phyloP scores from a whole-genome alignment of 2,888 invertebrate species.

The Tipula confusa region DNA sequence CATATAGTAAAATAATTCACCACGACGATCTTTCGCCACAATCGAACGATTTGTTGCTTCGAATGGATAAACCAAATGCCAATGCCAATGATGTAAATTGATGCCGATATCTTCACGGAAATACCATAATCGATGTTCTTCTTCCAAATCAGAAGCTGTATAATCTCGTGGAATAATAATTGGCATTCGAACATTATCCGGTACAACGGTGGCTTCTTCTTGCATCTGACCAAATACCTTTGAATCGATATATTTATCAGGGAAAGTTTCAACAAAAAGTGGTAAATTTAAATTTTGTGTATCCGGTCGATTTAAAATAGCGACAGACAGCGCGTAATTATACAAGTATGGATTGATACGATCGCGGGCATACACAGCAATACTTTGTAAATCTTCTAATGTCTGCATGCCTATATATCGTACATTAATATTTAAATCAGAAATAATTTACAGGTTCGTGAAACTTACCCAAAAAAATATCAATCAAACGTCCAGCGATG shows the following conservation, averaged over 20 bases:
- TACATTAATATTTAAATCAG: neutral
- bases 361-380: slow-evolving; percentile 66
- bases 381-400: slow-evolving; percentile 63
- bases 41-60: slow-evolving; percentile 58
- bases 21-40: slow-evolving; percentile 67
- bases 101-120: slow-evolving; percentile 55
- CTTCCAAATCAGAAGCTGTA: slow-evolving; percentile 68
- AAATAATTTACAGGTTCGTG: too few species aligned
- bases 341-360: slow-evolving; percentile 75
- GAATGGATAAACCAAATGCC: slow-evolving; percentile 69
- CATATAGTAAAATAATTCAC: slow-evolving; percentile 76
- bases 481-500: slow-evolving; percentile 63
- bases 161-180: slow-evolving; percentile 62
- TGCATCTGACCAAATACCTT: slow-evolving; percentile 56
- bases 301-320: slow-evolving; percentile 63
- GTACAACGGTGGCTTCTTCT: slow-evolving; percentile 57
- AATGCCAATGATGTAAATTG: slow-evolving; percentile 56
- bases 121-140: slow-evolving; percentile 78
- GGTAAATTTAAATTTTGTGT: slow-evolving; percentile 58
- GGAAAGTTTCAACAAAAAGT: slow-evolving; percentile 61
- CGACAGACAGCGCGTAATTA: slow-evolving; percentile 73
- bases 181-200: slow-evolving; percentile 60
- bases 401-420: slow-evolving; percentile 59
- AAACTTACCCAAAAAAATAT: slow-evolving; percentile 60
- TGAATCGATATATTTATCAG: slow-evolving; percentile 61